phyloP scores from a whole-genome alignment of 2,888 invertebrate species.

The Pyralis farinalis region DNA sequence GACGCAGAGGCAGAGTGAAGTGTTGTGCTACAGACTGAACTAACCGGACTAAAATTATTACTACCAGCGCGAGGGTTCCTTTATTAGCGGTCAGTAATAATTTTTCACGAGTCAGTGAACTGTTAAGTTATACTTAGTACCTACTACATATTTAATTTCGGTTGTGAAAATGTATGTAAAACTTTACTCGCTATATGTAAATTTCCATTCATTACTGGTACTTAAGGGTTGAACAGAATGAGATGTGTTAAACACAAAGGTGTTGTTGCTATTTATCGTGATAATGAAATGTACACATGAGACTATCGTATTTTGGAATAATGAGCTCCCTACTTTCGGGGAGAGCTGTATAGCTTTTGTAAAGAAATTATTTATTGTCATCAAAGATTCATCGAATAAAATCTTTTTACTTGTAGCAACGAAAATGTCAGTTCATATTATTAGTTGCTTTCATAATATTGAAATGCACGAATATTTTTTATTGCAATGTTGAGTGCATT shows the following conservation, averaged over 20 bases:
- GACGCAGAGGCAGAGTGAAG: constrained; percentile 63
- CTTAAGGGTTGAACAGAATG: constrained; percentile 61
- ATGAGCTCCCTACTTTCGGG: background rate
- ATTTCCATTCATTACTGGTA: constrained; percentile 65
- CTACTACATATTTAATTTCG: constrained; percentile 78
- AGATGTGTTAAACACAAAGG: constrained; percentile 73
- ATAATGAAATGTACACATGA: constrained; percentile 42
- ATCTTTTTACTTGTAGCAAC: background rate
- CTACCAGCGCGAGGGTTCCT: constrained; percentile 22
- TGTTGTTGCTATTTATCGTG: constrained; percentile 62
- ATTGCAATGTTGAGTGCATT: background rate
- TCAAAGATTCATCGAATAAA: constrained; percentile 1
- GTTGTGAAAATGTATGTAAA: constrained; percentile 79
- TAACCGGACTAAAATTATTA: constrained; percentile 46
- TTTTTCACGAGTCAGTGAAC: constrained; percentile 46
- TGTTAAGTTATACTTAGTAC: constrained; percentile 71
- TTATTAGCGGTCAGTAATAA: constrained; percentile 42
- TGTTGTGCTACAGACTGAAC: constrained; percentile 65
- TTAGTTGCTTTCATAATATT: background rate
- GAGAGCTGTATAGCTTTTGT: background rate
- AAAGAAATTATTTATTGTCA: background rate
- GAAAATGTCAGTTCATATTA: background rate
- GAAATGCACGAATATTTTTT: too few species aligned
- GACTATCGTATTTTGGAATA: constrained; percentile 49
- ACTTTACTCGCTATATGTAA: constrained; percentile 69